Conservation (phyloP, 2,797 vertebrate genomes). For the Nannoperca australis region DNA sequence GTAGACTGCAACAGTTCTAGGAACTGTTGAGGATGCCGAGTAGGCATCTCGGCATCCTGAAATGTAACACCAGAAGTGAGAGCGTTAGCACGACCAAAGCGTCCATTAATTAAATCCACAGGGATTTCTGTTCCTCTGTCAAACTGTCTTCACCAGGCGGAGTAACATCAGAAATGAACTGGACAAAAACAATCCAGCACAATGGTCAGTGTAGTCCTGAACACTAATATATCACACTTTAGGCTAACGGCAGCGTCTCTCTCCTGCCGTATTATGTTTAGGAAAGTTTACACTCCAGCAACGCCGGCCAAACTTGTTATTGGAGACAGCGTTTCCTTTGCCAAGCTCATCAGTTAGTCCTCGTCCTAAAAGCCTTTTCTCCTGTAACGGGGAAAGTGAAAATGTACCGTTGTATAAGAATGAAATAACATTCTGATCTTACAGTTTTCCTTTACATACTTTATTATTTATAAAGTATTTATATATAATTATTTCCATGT, state of each 20-base stretch:
- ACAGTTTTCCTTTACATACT: background rate
- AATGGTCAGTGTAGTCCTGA: background rate
- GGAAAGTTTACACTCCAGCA: background rate
- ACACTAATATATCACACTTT: background rate
- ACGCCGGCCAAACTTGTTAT: background rate
- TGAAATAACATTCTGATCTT: background rate
- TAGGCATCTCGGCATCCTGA: background rate
- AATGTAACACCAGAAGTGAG: background rate
- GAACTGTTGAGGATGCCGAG: background rate
- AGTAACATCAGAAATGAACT: background rate
- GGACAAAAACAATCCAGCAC: too few species aligned
- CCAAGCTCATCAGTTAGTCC: background rate
- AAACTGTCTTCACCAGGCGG: background rate
- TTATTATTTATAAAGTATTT: too few species aligned
- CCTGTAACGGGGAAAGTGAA: too few species aligned
- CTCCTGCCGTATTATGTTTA: background rate
- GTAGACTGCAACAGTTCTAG: background rate
- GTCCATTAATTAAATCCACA: background rate
- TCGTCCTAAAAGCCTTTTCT: background rate
- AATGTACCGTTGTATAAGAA: background rate
- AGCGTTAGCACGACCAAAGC: background rate
- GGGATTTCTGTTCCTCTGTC: background rate
- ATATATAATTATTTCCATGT: background rate
- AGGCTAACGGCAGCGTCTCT: background rate
- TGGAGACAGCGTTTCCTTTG: background rate